phyloP scores from a whole-genome alignment of 1,140 invertebrate species.

The Lysiphlebus fabarum region DNA sequence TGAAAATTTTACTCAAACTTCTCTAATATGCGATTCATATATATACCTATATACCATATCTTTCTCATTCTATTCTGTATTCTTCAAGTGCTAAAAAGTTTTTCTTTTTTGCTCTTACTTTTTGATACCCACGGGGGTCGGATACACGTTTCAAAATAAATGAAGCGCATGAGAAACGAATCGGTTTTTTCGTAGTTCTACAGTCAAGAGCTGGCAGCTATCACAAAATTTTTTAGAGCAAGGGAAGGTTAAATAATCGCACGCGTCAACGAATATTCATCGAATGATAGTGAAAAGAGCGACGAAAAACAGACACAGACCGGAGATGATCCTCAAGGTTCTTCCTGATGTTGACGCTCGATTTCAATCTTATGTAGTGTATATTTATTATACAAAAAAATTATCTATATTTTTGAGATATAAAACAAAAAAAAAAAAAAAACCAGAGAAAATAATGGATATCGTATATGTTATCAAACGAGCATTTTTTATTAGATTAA shows the following conservation, averaged over 20 bases:
- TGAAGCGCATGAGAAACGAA: constrained; percentile 37
- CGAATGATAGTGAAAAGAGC: constrained; percentile 1
- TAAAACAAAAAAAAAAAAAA: too few relatives aligned
- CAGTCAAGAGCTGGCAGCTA: not conserved
- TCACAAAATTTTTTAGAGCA: not conserved
- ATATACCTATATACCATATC: constrained; percentile 7
- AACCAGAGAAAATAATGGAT: too few relatives aligned
- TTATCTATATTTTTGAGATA: not conserved
- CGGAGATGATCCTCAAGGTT: constrained; percentile 5
- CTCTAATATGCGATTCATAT: too few relatives aligned
- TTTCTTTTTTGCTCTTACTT: constrained; percentile 18
- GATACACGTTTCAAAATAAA: constrained; percentile 28
- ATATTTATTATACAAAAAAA: constrained; percentile 1
- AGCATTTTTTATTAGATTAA: too few relatives aligned
- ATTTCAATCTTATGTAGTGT: constrained; percentile 22
- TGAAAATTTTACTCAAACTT: constrained; percentile 32
- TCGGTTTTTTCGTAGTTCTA: not conserved
- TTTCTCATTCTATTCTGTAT: too few relatives aligned
- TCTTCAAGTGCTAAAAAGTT: not conserved
- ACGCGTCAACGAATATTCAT: constrained; percentile 8
- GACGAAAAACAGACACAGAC: constrained; percentile 9
- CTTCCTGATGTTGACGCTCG: constrained; percentile 30
- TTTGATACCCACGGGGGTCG: constrained; percentile 15
- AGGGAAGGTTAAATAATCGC: constrained; percentile 8
- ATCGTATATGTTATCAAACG: too few relatives aligned